Evolutionary conservation across 2,113 vertebrate species (phyloP).

Genomic region (Mugil cephalus): DNA sequence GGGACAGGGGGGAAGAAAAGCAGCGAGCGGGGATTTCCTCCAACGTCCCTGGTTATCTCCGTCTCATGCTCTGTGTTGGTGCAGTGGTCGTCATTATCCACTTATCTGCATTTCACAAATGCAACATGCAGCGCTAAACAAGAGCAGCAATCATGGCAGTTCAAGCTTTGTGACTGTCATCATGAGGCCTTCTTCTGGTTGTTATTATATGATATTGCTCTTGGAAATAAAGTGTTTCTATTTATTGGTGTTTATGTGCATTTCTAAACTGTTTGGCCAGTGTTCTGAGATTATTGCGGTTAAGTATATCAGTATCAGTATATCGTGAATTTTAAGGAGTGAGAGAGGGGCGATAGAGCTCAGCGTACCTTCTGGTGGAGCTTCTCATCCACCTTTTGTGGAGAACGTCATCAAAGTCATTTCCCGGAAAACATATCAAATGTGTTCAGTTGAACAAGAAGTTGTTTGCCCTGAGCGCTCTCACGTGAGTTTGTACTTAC

Average conservation of each 20-base stretch:
- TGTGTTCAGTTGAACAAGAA: constrained; percentile 19
- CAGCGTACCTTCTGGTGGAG: constrained; percentile 28
- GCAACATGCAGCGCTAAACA: constrained; percentile 54
- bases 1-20: constrained; percentile 55
- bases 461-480: constrained; percentile 33
- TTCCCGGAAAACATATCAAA: constrained; percentile 48
- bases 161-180: constrained; percentile 60
- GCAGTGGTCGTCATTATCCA: constrained; percentile 65
- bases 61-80: constrained; percentile 61
- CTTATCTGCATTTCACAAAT: constrained; percentile 75
- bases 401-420: constrained; percentile 12
- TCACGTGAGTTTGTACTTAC: constrained; percentile 40
- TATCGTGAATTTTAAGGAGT: constrained; percentile 53
- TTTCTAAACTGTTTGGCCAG: constrained; percentile 78
- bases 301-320: constrained; percentile 53
- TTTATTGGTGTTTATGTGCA: constrained; percentile 77
- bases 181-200: constrained; percentile 53
- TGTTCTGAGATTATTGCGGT: constrained; percentile 64
- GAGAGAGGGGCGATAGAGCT: constrained; percentile 13
- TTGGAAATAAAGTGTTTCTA: constrained; percentile 70
- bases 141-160: constrained; percentile 49
- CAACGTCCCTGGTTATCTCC: constrained; percentile 72
- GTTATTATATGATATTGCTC: constrained; percentile 56
- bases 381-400: constrained; percentile 34
- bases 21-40: constrained; percentile 64